These are phyloP conservation scores for Drosophila silvestris DNA, from an alignment of 2,888 invertebrate species.

Conservation along the genomic window DNA sequence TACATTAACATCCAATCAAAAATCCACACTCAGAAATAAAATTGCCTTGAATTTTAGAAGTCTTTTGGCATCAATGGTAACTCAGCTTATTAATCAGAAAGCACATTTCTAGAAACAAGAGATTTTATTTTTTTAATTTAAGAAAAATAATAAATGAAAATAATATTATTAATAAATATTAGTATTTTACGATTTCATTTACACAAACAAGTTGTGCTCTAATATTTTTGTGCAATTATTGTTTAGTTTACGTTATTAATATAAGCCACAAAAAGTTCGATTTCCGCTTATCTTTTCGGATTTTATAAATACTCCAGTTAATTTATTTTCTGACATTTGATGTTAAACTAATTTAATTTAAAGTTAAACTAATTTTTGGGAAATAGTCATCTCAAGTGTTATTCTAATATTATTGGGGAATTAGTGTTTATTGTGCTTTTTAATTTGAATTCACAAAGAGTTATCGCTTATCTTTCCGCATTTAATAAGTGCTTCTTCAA, in stretches of 20 bases:
- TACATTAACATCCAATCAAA: background rate
- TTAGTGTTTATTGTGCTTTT: background rate
- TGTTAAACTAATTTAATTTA: background rate
- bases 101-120: background rate
- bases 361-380: background rate
- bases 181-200: background rate
- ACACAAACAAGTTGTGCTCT: background rate
- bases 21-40: background rate
- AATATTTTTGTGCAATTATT: background rate
- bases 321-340: too few species aligned
- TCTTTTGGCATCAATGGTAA: background rate
- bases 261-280: background rate
- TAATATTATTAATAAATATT: background rate
- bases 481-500: conserved; percentile 59
- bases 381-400: background rate
- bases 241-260: background rate
- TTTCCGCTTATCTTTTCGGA: background rate
- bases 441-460: background rate
- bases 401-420: background rate
- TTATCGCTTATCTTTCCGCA: background rate
- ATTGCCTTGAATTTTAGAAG: background rate
- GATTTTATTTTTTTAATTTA: background rate
- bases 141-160: too few species aligned
- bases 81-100: background rate
- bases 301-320: too few species aligned